Percentiles rank a stretch among this genome's conserved stretches.
Conservation (phyloP, 2,888 invertebrate species). For the Dynastes grantii region DNA sequence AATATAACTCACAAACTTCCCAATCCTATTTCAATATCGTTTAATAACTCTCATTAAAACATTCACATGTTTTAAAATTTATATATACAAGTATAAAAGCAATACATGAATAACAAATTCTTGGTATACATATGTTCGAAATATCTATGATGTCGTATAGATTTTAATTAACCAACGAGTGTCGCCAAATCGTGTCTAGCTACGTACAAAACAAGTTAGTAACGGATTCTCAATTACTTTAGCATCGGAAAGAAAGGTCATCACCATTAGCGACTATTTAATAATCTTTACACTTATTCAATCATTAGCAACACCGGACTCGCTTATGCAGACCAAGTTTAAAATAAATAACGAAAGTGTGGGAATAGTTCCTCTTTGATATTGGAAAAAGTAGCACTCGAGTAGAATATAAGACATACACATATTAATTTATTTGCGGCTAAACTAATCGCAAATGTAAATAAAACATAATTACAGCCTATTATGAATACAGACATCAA, state of each 20-base stretch:
- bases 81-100: too few relatives aligned
- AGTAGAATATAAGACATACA: not conserved
- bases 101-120: too few relatives aligned
- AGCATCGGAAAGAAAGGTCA: constrained; percentile 27
- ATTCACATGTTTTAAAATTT: too few relatives aligned
- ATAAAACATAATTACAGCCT: constrained; percentile 20
- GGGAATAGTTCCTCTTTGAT: not conserved
- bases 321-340: not conserved
- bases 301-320: constrained; percentile 7
- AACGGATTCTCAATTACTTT: constrained; percentile 40
- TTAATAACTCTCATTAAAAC: too few relatives aligned
- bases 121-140: too few relatives aligned
- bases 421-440: not conserved
- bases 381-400: not conserved
- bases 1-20: too few relatives aligned
- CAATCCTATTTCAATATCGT: too few relatives aligned
- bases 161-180: not conserved
- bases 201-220: constrained; percentile 8
- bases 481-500: constrained; percentile 27
- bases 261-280: constrained; percentile 39
- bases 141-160: not conserved
- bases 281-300: constrained; percentile 33
- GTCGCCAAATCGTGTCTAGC: not conserved
- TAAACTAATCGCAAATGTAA: constrained; percentile 14
- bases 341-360: not conserved